A percentile compares a stretch with the other conserved stretches of the same genome.
Evolutionary conservation across 2,113 vertebrate genomes (phyloP).

Genomic region (Callocephalon fimbriatum): DNA sequence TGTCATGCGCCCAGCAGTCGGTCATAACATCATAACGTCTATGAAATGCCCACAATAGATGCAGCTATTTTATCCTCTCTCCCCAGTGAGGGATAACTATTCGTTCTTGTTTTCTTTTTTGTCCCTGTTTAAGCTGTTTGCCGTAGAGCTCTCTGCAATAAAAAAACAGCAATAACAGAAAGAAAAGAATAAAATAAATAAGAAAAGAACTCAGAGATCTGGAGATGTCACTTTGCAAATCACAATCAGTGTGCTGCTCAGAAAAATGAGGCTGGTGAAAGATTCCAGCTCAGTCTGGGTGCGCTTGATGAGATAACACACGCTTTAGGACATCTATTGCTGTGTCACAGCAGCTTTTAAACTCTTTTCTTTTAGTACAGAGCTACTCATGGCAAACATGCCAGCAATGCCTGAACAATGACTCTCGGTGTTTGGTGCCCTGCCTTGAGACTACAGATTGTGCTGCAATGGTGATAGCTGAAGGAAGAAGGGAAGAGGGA

Average conservation of each 20-base stretch:
- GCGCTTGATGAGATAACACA: background rate
- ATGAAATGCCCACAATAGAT: background rate
- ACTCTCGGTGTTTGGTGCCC: background rate
- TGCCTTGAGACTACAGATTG: background rate
- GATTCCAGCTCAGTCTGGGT: background rate
- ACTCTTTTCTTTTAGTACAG: background rate
- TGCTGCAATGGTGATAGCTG: background rate
- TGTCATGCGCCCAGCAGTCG: background rate
- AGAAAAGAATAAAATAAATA: background rate
- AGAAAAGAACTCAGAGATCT: background rate
- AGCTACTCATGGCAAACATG: background rate
- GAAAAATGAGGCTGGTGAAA: background rate
- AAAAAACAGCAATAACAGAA: background rate
- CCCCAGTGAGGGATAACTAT: background rate
- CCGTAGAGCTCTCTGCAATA: background rate
- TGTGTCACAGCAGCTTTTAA: conserved; percentile 8
- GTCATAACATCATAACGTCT: background rate
- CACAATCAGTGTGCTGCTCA: background rate
- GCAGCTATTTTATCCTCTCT: background rate
- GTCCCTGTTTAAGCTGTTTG: background rate
- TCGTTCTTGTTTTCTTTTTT: background rate
- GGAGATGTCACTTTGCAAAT: conserved; percentile 6
- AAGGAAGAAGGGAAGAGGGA: background rate
- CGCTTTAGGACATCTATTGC: background rate
- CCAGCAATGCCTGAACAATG: background rate